Base-by-base conservation (phyloP, 2,888 invertebrate genomes). In the Lathronympha strigana region DNA sequence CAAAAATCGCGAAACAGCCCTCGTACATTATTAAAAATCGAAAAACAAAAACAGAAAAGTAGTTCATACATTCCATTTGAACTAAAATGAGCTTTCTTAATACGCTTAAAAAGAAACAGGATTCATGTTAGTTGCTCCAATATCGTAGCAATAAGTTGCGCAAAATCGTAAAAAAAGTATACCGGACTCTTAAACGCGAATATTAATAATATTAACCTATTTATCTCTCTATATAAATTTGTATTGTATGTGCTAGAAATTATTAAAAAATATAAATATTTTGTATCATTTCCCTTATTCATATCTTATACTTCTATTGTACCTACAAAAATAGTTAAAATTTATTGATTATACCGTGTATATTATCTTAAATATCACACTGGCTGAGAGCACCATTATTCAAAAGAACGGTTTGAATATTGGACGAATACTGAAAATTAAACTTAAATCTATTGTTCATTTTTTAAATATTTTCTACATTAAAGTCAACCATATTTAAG, bases 301-400 rank as follows among this genome's bases (percentile, higher is more conserved):
- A 6, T 4, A 11, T 8, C 25, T 50, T 50, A 28, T 50, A 50
- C 2, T 50, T 28, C 6, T 50, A 50, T 11, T 28, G 47, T 49
- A 49, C 25, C 9, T 47, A 45, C 11, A 45, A 49, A 47, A 47
- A 15, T 47, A 13, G 17, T 43, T 25, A n/a, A 15, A 13, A 17
- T 15, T 55, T 47, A 47, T 23, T n/a, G 2, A 40, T 36, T 19
- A 43, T 31, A 43, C 31, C 57, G 31, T 45, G 43, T 55, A 54
- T 38, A 55, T 57, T 28, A 57, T 57, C 19, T 19, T 45, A 57
- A 58, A 51, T 62, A 64, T 64, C 64, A 64, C 64, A 64, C 45
- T 64, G 51, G 51, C 58, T 53, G 58, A 58, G 43, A 64, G 53
- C 25, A 38, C 47, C 54, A 8, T 63, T 55, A 63, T 38, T 63